Evolutionary conservation across 2,113 vertebrate species (phyloP), one percentile per base, ranked within the genome.

Genomic region (Corythaeola cristata): DNA sequence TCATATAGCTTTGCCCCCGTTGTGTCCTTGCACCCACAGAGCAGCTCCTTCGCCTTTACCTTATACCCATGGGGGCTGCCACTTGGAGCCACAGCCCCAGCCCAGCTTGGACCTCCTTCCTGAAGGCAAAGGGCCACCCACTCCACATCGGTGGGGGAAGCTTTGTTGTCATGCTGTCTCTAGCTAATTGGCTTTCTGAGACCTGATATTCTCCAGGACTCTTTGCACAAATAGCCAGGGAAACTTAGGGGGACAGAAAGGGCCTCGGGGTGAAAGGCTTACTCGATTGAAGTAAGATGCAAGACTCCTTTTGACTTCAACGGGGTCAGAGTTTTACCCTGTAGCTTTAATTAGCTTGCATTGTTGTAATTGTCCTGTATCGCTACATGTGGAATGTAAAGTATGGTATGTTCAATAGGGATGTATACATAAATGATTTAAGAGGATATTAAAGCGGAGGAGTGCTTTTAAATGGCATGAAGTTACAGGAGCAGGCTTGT

Each of bases 261-360:
- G 44, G 79, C 83, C 92, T 86, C 39, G 1, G n/a, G 80, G 90
- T 92, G 86, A 87, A 95, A 90, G 30, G 64, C 53, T 87, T 75
- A 26, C 30, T 84, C 58, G 17, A 47, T 88, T 97, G 95, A 94
- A 96, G 82, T 71, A 93, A 77, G 76, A 81, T 63, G 79, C 69
- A 89, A 88, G 92, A 89, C 58, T 92, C 80, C 27, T 44, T 92
- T 94, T 96, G 88, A 92, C 86, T 94, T 92, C 58, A 58, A 5
- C 1, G 2, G 66, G 77, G 90, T 95, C 92, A 88, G 77, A 64
- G 80, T 62, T 95, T 87, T 89, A 92, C 76, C 68, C 86, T 49
- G 49, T 93, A 94, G 93, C 81, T 96, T 96, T 93, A 96, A 97
- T 97, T 94, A 95, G 45, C 72, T 92, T 2, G 2, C 56, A 77